Evolutionary conservation across 2,888 invertebrate species (phyloP).

Genomic region (Ephialtes manifestator): DNA sequence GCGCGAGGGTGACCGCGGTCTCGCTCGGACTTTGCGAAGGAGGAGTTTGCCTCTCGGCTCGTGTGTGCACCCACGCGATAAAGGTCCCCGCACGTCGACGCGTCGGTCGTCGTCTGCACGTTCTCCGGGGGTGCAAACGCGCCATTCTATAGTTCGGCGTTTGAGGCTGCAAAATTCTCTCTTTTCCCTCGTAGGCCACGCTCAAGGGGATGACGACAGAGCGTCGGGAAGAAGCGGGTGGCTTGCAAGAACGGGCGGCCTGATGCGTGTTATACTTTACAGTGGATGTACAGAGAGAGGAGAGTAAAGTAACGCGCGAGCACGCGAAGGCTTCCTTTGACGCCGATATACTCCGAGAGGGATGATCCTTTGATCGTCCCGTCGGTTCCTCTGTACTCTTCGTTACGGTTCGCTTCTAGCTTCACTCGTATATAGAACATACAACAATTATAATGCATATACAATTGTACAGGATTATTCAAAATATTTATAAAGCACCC

Average conservation of each 20-base stretch:
- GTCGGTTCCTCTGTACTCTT: constrained; percentile 69
- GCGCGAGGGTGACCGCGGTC: constrained; percentile 57
- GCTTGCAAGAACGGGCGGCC: constrained; percentile 39
- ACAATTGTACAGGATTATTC: constrained; percentile 15
- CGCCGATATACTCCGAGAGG: constrained; percentile 75
- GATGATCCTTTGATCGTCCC: constrained; percentile 80
- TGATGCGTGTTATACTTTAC: constrained; percentile 28
- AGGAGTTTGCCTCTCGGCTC: constrained; percentile 27
- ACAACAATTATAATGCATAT: constrained; percentile 41
- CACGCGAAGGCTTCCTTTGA: constrained; percentile 76
- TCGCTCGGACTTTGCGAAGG: constrained; percentile 51
- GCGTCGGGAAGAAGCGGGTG: constrained; percentile 55
- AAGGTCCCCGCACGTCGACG: constrained; percentile 59
- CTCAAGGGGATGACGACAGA: constrained; percentile 49
- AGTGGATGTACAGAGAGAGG: constrained; percentile 37
- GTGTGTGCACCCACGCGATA: constrained; percentile 62
- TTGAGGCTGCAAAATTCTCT: constrained; percentile 61
- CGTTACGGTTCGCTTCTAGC: constrained; percentile 65
- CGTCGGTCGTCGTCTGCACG: constrained; percentile 23
- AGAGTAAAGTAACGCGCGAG: constrained; percentile 58
- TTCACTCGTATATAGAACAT: constrained; percentile 20
- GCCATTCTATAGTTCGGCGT: constrained; percentile 59
- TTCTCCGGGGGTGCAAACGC: constrained; percentile 48
- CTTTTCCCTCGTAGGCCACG: constrained; percentile 44
- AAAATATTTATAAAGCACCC: not conserved